Conservation (phyloP, 2,888 invertebrate genomes). For the Dromius quadrimaculatus region DNA sequence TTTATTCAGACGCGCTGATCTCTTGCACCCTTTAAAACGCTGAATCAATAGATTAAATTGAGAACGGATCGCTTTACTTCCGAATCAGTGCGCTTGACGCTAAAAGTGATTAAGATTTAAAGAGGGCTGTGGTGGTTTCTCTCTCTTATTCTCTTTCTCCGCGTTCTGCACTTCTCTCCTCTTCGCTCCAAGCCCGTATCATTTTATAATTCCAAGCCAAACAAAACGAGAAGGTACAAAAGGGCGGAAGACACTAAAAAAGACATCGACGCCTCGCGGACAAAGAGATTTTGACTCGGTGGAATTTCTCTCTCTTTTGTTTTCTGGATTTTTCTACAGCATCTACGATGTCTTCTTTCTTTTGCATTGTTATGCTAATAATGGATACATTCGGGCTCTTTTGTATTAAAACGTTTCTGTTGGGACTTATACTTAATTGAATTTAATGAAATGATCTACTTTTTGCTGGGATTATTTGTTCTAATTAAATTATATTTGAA, state of each 20-base stretch:
- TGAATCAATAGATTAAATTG: constrained; percentile 66
- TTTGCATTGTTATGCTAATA: constrained; percentile 20
- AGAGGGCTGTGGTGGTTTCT: constrained; percentile 57
- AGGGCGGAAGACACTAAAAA: constrained; percentile 34
- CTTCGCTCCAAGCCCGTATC: constrained; percentile 61
- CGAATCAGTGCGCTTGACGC: constrained; percentile 62
- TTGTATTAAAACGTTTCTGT: constrained; percentile 40
- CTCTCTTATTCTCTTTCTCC: constrained; percentile 56
- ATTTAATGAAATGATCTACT: not conserved
- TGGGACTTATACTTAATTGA: too few relatives aligned
- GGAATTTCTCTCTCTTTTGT: constrained; percentile 38
- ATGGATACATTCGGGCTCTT: constrained; percentile 28
- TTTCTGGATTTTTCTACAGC: constrained; percentile 20
- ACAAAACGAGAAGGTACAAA: constrained; percentile 57
- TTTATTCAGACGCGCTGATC: constrained; percentile 65
- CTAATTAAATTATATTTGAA: too few relatives aligned
- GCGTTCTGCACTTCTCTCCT: not conserved
- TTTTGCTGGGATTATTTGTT: not conserved
- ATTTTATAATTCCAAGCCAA: constrained; percentile 64
- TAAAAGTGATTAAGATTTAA: constrained; percentile 67
- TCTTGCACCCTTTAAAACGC: constrained; percentile 65
- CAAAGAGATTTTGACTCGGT: constrained; percentile 50
- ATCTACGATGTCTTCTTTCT: constrained; percentile 23
- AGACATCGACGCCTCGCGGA: constrained; percentile 22
- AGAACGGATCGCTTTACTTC: constrained; percentile 57